phyloP scores from a whole-genome alignment of 2,888 invertebrate genomes.

The Diarsia dahlii region DNA sequence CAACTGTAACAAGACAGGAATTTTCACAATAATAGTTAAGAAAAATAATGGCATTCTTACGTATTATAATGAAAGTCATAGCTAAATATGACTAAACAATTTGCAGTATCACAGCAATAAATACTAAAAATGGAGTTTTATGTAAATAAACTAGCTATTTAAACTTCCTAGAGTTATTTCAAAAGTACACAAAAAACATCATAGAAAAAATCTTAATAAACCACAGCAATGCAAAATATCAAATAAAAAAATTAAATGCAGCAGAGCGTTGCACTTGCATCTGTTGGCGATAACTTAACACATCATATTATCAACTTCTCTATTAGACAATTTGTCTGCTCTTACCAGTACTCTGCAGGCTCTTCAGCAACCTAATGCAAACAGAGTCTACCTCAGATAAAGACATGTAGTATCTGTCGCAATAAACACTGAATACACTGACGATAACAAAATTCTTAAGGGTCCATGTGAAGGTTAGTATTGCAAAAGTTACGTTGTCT shows the following conservation, averaged over 20 bases:
- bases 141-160: too few species aligned
- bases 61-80: too few species aligned
- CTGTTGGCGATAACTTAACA: too few species aligned
- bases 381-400: conserved; percentile 25
- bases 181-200: background rate
- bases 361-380: conserved; percentile 27
- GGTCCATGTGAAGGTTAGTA: background rate
- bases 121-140: too few species aligned
- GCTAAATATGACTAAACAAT: too few species aligned
- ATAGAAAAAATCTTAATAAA: background rate
- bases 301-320: too few species aligned
- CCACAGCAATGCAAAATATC: too few species aligned
- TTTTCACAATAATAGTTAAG: too few species aligned
- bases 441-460: conserved; percentile 14
- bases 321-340: background rate
- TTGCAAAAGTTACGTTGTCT: background rate
- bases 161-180: too few species aligned
- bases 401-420: conserved; percentile 36
- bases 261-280: background rate
- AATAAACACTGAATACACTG: conserved; percentile 2
- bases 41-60: background rate
- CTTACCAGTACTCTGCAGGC: conserved; percentile 31
- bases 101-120: background rate
- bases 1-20: background rate
- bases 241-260: too few species aligned